Percentiles rank a stretch among this genome's conserved stretches.
phyloP scores from a whole-genome alignment of 1,140 invertebrate species.

The Drosophila seguyi region DNA sequence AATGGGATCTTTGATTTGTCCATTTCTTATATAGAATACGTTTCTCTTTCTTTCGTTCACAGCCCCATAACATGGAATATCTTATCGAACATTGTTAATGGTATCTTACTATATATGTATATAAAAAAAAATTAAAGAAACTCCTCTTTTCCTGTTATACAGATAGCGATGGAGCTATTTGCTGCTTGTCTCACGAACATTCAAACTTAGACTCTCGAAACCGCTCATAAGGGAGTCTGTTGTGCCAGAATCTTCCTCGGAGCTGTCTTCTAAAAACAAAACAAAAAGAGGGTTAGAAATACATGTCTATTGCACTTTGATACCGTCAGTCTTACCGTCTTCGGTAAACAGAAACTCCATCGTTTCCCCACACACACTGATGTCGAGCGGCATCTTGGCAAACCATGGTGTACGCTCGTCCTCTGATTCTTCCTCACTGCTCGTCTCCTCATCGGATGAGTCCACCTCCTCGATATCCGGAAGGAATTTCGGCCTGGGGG shows the following conservation, averaged over 20 bases:
- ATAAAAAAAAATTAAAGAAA: conserved; percentile 2
- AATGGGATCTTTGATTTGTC: conserved; percentile 1
- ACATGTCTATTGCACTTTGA: neutral
- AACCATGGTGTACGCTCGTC: conserved; percentile 31
- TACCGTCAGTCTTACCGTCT: neutral
- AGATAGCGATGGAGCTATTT: neutral
- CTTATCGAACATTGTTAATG: conserved; percentile 1
- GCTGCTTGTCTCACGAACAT: neutral
- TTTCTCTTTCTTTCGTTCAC: conserved; percentile 17
- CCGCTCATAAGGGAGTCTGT: neutral
- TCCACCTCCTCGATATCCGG: neutral
- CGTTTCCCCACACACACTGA: neutral
- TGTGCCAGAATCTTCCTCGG: neutral
- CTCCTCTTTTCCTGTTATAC: conserved; percentile 2
- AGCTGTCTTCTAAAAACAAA: neutral
- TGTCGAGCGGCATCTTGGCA: conserved; percentile 37
- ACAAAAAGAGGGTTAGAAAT: neutral
- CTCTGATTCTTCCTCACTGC: conserved; percentile 5
- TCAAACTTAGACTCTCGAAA: neutral
- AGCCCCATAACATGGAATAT: conserved; percentile 28
- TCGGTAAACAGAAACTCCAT: neutral
- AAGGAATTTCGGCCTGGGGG: conserved; percentile 4
- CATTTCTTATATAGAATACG: conserved; percentile 12
- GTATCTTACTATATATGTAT: conserved; percentile 7
- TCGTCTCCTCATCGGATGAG: neutral